A percentile compares a stretch with the other conserved stretches of the same genome.
Conservation (phyloP, 2,113 vertebrate genomes). For the Lichenostomus cassidix region DNA sequence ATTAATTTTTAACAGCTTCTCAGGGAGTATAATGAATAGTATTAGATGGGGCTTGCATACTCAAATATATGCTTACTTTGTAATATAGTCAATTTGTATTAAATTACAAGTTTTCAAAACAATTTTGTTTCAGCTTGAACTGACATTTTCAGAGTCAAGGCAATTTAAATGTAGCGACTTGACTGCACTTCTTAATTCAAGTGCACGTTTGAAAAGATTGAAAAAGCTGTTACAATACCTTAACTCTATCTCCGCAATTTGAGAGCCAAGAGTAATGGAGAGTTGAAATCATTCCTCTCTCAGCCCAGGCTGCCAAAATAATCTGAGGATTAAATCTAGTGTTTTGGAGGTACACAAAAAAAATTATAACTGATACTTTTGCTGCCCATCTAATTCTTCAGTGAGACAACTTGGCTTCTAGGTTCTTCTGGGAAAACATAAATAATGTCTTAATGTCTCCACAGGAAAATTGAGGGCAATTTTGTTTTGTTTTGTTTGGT, state of each 20-base stretch:
- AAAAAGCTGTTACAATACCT: conserved; percentile 49
- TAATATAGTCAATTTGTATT: conserved; percentile 57
- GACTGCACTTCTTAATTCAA: conserved; percentile 65
- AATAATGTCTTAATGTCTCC: background rate
- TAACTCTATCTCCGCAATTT: conserved; percentile 21
- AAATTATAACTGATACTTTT: background rate
- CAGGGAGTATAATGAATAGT: conserved; percentile 11
- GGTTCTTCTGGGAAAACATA: background rate
- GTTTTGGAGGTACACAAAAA: background rate
- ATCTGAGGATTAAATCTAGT: background rate
- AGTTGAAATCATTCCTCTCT: background rate
- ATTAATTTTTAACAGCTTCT: conserved; percentile 42
- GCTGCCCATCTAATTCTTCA: background rate
- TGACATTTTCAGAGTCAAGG: conserved; percentile 59
- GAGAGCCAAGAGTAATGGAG: background rate
- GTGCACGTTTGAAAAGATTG: conserved; percentile 47
- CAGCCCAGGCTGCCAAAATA: background rate
- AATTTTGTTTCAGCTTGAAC: conserved; percentile 60
- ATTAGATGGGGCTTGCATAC: conserved; percentile 11
- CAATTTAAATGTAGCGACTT: conserved; percentile 65
- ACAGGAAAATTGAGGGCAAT: background rate
- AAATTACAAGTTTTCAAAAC: conserved; percentile 66
- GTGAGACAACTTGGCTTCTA: background rate
- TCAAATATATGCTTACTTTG: conserved; percentile 50
- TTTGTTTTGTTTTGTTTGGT: background rate